Percentiles rank a stretch among this genome's conserved stretches.
These are phyloP conservation scores for Melanotaenia nigrans DNA, from an alignment of 2,797 vertebrate species.

Conservation along the genomic window DNA sequence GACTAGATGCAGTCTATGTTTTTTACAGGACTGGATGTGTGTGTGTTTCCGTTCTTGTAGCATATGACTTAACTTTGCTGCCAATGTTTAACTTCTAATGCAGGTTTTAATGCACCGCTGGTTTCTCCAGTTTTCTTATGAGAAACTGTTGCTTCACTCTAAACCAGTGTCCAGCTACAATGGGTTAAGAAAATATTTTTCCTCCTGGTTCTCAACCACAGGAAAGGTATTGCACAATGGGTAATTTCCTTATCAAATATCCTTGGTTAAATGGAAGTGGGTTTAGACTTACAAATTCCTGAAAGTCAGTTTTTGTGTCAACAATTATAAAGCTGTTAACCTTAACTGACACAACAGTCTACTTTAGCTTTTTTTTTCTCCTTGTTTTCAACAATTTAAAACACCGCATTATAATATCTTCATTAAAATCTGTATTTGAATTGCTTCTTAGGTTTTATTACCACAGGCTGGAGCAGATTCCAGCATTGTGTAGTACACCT, in stretches of 20 bases:
- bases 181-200: slow-evolving; percentile 3
- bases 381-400: neutral
- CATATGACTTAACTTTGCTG: neutral
- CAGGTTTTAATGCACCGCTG: neutral
- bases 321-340: no score
- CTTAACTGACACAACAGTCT: no score
- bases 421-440: slow-evolving; percentile 6
- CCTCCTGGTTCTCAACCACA: slow-evolving; percentile 5
- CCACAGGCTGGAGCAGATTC: neutral
- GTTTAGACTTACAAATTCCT: slow-evolving; percentile 12
- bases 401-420: neutral
- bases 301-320: slow-evolving; percentile 1
- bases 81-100: neutral
- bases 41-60: neutral
- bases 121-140: slow-evolving; percentile 1
- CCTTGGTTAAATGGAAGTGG: slow-evolving; percentile 6
- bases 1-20: slow-evolving; percentile 13
- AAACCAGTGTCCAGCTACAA: neutral
- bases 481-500: slow-evolving; percentile 11
- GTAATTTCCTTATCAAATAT: slow-evolving; percentile 13
- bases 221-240: slow-evolving; percentile 3
- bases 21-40: neutral
- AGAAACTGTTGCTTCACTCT: slow-evolving; percentile 3
- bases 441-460: slow-evolving; percentile 6
- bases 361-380: no score